Percentiles rank a stretch among this genome's conserved stretches.
These are phyloP conservation scores for Epinotia bilunana DNA, from an alignment of 2,888 invertebrate genomes.

Conservation along the genomic window DNA sequence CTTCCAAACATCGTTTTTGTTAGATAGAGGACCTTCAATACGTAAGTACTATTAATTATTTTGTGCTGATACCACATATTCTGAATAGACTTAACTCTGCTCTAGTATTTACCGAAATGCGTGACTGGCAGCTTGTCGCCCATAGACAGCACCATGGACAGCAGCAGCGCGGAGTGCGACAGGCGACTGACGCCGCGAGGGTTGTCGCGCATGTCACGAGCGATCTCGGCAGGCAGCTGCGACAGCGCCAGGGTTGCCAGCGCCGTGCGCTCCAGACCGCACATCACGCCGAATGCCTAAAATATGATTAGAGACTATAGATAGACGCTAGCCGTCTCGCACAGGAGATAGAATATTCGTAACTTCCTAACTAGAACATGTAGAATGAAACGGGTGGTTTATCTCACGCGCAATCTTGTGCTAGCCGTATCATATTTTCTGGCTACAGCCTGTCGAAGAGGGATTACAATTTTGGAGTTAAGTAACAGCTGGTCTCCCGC, in stretches of 20 bases:
- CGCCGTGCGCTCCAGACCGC: conserved; percentile 92
- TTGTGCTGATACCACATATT: too few relatives aligned
- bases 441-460: too few relatives aligned
- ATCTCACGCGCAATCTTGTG: too few relatives aligned
- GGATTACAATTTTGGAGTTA: too few relatives aligned
- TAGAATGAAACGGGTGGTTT: too few relatives aligned
- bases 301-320: conserved; percentile 2
- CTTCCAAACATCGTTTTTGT: too few relatives aligned
- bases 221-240: conserved; percentile 95
- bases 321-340: too few relatives aligned
- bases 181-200: conserved; percentile 91
- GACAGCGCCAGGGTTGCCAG: conserved; percentile 94
- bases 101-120: conserved; percentile 88
- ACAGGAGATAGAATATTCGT: too few relatives aligned
- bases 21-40: background rate
- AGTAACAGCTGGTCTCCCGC: too few relatives aligned
- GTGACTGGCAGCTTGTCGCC: conserved; percentile 95
- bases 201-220: conserved; percentile 92
- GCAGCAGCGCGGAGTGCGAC: conserved; percentile 91
- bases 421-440: too few relatives aligned
- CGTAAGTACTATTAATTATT: too few relatives aligned
- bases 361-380: too few relatives aligned
- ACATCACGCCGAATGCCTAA: conserved; percentile 94
- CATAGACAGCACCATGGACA: conserved; percentile 95
- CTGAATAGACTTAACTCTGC: background rate